Conservation (phyloP, 2,888 invertebrate species). For the Caradrina kadenii region DNA sequence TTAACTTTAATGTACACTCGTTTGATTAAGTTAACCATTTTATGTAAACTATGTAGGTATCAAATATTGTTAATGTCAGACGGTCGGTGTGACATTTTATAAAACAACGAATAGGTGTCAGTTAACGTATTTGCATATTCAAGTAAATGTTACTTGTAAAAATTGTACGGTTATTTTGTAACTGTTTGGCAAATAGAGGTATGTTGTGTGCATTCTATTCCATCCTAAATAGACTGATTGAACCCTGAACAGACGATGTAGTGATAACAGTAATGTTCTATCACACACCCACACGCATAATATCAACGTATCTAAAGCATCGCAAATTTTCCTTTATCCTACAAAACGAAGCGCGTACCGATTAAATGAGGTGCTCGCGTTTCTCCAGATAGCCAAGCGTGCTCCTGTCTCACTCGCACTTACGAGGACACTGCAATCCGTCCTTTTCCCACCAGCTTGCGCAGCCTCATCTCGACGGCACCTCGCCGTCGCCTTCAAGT, state of each 20-base stretch:
- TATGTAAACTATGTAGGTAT: constrained; percentile 16
- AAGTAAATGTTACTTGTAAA: constrained; percentile 33
- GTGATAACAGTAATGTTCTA: constrained; percentile 55
- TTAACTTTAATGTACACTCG: constrained; percentile 27
- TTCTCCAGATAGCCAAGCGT: constrained; percentile 88
- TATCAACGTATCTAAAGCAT: constrained; percentile 76
- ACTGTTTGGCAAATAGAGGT: constrained; percentile 40
- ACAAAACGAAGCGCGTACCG: constrained; percentile 89
- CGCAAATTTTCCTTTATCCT: constrained; percentile 87
- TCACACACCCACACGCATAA: constrained; percentile 65
- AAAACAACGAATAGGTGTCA: constrained; percentile 27
- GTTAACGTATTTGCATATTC: constrained; percentile 47
- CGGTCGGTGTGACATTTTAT: constrained; percentile 27
- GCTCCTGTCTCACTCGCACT: constrained; percentile 74
- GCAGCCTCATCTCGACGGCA: constrained; percentile 88
- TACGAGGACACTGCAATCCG: constrained; percentile 46
- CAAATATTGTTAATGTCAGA: constrained; percentile 30
- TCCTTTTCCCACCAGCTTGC: constrained; percentile 81
- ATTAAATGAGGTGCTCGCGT: constrained; percentile 90
- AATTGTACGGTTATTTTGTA: constrained; percentile 49
- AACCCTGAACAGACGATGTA: constrained; percentile 44
- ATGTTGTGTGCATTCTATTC: constrained; percentile 9
- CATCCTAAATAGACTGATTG: constrained; percentile 46
- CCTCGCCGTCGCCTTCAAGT: constrained; percentile 89
- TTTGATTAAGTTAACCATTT: constrained; percentile 37